Percentiles rank a stretch among this genome's conserved stretches.
Evolutionary conservation across 2,113 vertebrate genomes (phyloP).

Genomic region (Propithecus coquereli): DNA sequence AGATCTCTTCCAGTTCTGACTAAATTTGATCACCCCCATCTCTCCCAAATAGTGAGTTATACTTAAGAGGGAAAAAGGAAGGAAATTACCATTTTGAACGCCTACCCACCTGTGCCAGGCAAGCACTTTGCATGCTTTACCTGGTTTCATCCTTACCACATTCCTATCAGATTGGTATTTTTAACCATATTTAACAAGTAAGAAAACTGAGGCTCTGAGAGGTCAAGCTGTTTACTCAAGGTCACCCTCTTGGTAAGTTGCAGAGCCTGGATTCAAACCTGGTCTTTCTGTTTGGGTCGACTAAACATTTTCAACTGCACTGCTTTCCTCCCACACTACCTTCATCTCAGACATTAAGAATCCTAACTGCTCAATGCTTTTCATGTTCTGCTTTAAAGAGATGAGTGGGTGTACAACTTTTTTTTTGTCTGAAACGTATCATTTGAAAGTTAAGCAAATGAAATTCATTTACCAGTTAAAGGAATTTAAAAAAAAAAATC

Average conservation of each 20-base stretch:
- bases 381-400: slow-evolving; percentile 25
- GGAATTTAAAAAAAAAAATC: not conserved
- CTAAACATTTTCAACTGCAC: not conserved
- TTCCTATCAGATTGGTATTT: not conserved
- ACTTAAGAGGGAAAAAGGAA: slow-evolving; percentile 15
- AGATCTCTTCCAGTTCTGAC: not conserved
- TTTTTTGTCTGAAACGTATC: slow-evolving; percentile 23
- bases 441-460: slow-evolving; percentile 52
- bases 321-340: slow-evolving; percentile 24
- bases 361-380: not conserved
- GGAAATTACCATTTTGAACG: not conserved
- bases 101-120: not conserved
- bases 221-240: not conserved
- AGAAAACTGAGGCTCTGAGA: not conserved
- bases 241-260: not conserved
- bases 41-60: slow-evolving; percentile 4
- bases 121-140: not conserved
- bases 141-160: not conserved
- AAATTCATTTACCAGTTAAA: slow-evolving; percentile 30
- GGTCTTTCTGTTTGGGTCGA: slow-evolving; percentile 20
- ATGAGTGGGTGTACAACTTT: slow-evolving; percentile 53
- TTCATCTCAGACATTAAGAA: slow-evolving; percentile 45
- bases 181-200: not conserved
- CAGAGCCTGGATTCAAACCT: not conserved
- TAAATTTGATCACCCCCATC: not conserved